Conservation (phyloP, 2,113 vertebrate species). For the Triplophysa rosa region DNA sequence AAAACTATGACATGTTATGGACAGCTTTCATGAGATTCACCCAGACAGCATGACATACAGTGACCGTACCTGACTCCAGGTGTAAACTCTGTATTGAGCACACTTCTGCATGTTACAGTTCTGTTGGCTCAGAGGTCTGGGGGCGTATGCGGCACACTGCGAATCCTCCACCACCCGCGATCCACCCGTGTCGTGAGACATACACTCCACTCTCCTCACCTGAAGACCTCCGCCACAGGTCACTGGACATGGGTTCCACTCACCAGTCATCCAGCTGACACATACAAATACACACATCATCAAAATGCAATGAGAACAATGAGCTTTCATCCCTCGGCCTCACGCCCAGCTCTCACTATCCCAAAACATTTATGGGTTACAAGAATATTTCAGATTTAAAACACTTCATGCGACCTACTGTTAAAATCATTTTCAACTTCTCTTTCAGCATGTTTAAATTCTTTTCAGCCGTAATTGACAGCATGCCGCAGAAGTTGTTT, state of each 20-base stretch:
- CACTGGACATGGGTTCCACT: conserved; percentile 86
- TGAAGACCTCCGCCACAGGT: conserved; percentile 87
- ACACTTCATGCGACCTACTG: not conserved
- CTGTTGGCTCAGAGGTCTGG: conserved; percentile 78
- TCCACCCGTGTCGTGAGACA: conserved; percentile 72
- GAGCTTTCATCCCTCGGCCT: not conserved
- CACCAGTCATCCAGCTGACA: conserved; percentile 84
- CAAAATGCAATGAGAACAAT: not conserved
- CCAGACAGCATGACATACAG: too few relatives aligned
- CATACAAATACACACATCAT: not conserved
- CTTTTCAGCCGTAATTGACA: not conserved
- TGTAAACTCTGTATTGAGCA: conserved; percentile 69
- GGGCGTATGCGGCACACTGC: conserved; percentile 74
- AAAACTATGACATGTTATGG: too few relatives aligned
- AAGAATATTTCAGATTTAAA: not conserved
- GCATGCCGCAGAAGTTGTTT: not conserved
- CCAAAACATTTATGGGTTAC: not conserved
- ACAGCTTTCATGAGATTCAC: too few relatives aligned
- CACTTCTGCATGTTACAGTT: conserved; percentile 84
- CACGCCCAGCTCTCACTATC: not conserved
- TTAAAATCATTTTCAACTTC: too few relatives aligned
- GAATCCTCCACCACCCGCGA: conserved; percentile 74
- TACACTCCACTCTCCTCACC: conserved; percentile 84
- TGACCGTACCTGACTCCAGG: conserved; percentile 81
- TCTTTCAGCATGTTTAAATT: too few relatives aligned